phyloP scores from a whole-genome alignment of 2,888 invertebrate species.

The Mythimna ferrago region DNA sequence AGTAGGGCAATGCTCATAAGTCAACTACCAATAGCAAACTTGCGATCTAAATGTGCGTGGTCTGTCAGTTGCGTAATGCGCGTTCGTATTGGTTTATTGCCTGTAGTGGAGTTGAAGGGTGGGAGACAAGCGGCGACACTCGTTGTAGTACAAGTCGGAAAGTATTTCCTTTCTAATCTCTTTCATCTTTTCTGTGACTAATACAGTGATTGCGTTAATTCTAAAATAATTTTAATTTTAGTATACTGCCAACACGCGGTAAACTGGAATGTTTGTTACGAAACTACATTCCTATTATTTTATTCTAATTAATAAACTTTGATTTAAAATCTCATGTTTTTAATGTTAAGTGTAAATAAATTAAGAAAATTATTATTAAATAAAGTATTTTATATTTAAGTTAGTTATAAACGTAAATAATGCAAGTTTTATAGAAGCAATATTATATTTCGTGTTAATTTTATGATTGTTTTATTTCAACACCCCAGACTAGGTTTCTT shows the following conservation, averaged over 20 bases:
- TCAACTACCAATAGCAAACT: no score
- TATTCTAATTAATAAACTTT: conserved; percentile 23
- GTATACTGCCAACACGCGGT: not conserved
- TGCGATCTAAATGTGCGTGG: no score
- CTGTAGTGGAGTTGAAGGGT: no score
- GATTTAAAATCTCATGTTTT: conserved; percentile 55
- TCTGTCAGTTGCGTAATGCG: no score
- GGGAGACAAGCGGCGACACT: no score
- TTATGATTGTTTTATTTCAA: conserved; percentile 47
- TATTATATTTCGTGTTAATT: conserved; percentile 68
- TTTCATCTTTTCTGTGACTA: no score
- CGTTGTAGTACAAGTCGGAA: no score
- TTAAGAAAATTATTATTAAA: conserved; percentile 37
- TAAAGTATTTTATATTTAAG: conserved; percentile 47
- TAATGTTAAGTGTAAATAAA: conserved; percentile 61
- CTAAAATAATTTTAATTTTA: conserved; percentile 20
- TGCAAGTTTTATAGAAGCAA: conserved; percentile 66
- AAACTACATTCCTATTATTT: conserved; percentile 56
- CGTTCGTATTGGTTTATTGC: no score
- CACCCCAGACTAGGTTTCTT: no score
- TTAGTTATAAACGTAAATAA: conserved; percentile 35
- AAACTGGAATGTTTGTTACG: conserved; percentile 51
- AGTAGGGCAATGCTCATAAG: no score
- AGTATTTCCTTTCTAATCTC: no score
- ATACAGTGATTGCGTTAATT: conserved; percentile 1